Conservation (phyloP, 2,113 vertebrate species). For the Onychorhynchus coronatus region DNA sequence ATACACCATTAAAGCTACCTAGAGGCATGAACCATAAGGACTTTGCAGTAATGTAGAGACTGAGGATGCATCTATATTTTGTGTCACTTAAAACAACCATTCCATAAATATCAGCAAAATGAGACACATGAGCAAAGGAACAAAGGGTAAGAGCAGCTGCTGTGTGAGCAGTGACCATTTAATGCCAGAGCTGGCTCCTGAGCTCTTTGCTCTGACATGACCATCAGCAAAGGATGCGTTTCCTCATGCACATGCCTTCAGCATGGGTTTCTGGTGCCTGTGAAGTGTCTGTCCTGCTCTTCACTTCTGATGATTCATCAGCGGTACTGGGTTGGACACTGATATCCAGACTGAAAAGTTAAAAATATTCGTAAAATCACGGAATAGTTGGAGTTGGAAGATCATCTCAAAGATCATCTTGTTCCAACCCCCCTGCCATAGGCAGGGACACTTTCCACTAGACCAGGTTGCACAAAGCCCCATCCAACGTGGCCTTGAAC, state of each 20-base stretch:
- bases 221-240: background rate
- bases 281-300: background rate
- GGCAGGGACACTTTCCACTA: background rate
- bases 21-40: background rate
- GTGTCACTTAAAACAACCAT: background rate
- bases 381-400: background rate
- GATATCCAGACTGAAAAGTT: background rate
- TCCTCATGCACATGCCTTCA: background rate
- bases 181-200: background rate
- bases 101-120: background rate
- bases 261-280: background rate
- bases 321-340: background rate
- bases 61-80: background rate
- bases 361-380: background rate
- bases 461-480: background rate
- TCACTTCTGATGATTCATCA: background rate
- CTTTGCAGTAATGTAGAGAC: background rate
- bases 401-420: background rate
- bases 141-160: background rate
- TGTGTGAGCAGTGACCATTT: background rate
- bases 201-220: background rate
- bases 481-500: background rate
- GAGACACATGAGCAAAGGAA: background rate
- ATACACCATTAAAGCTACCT: background rate
- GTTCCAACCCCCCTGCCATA: background rate